Percentiles rank a stretch among this genome's conserved stretches.
Conservation (phyloP, 2,888 invertebrate genomes). For the Copidosoma aretas region DNA sequence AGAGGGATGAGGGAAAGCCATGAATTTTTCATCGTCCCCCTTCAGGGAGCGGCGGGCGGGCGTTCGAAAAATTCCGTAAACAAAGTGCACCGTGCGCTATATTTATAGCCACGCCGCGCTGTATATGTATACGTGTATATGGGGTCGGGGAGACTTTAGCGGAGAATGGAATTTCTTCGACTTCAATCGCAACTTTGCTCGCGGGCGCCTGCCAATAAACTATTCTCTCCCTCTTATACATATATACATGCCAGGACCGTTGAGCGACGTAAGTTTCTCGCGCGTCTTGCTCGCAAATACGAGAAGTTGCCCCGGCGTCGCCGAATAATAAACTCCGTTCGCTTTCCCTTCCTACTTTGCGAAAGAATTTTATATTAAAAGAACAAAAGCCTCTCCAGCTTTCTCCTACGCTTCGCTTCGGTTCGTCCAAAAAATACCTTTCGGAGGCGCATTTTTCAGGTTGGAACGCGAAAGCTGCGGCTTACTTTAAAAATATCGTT, state of each 20-base stretch:
- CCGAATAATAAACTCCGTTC: conserved; percentile 36
- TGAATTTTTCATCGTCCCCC: too few species aligned
- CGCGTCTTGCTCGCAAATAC: conserved; percentile 16
- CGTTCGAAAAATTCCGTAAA: too few species aligned
- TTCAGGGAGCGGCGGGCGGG: too few species aligned
- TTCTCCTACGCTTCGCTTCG: too few species aligned
- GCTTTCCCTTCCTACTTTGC: conserved; percentile 28
- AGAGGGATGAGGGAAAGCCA: too few species aligned
- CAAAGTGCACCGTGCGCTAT: too few species aligned
- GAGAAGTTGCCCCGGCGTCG: background rate
- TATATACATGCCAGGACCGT: too few species aligned
- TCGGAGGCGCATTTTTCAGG: too few species aligned
- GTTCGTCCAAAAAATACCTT: conserved; percentile 20
- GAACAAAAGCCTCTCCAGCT: conserved; percentile 10
- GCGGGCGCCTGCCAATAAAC: conserved; percentile 32
- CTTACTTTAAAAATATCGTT: too few species aligned
- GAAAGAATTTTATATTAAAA: conserved; percentile 27
- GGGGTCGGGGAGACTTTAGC: background rate
- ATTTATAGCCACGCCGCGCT: background rate
- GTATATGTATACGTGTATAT: background rate
- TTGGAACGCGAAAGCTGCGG: too few species aligned
- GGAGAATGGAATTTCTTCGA: conserved; percentile 4
- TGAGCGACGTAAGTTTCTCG: conserved; percentile 21
- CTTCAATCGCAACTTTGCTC: conserved; percentile 31
- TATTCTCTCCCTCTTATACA: conserved; percentile 9